Evolutionary conservation across 2,113 vertebrate species (phyloP).

Genomic region (Xenopus laevis): DNA sequence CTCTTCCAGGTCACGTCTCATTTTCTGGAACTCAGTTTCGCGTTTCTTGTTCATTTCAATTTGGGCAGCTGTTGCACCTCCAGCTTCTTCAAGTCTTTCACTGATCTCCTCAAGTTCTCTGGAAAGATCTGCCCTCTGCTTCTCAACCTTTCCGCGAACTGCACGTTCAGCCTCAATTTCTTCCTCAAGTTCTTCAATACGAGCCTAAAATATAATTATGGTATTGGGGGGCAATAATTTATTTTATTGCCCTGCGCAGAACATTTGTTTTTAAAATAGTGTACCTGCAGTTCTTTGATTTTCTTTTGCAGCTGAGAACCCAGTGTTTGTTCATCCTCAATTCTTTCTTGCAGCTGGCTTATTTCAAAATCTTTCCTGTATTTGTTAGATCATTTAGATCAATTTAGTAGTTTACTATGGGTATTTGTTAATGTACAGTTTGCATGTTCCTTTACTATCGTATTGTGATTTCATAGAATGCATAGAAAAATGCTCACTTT

Average conservation of each 20-base stretch:
- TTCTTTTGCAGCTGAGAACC: conserved; percentile 77
- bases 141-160: conserved; percentile 52
- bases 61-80: conserved; percentile 74
- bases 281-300: conserved; percentile 70
- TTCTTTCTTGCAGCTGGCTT: conserved; percentile 67
- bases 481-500: no score
- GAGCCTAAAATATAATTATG: conserved; percentile 47
- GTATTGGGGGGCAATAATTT: no score
- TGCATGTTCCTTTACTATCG: no score
- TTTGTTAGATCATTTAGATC: conserved; percentile 16
- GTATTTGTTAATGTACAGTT: no score
- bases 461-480: no score
- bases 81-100: conserved; percentile 78
- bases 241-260: no score
- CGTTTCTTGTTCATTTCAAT: conserved; percentile 74
- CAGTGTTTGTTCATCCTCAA: conserved; percentile 70
- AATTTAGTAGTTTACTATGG: no score
- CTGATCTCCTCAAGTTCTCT: conserved; percentile 75
- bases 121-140: conserved; percentile 59
- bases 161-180: conserved; percentile 58
- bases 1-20: conserved; percentile 69
- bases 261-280: no score
- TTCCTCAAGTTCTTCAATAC: conserved; percentile 63
- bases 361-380: conserved; percentile 80
- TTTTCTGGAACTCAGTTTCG: conserved; percentile 65